Conservation (phyloP, 1,140 invertebrate genomes). For the Drosophila kikkawai region DNA sequence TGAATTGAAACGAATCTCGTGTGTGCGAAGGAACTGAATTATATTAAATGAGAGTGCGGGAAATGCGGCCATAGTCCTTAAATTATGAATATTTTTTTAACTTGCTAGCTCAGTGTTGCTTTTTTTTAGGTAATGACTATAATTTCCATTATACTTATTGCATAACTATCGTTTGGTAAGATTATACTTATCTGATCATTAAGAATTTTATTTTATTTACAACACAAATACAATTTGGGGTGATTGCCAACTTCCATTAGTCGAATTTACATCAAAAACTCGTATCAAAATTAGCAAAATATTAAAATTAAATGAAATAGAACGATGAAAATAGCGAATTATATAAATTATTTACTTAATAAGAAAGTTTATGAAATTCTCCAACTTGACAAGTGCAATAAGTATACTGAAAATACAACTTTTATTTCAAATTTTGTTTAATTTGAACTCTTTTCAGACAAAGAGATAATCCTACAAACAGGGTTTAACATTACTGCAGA, state of each 20-base stretch:
- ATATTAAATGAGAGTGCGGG: not conserved
- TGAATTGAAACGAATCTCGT: slow-evolving; percentile 25
- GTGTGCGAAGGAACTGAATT: slow-evolving; percentile 33
- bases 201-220: too few relatives aligned
- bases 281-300: not conserved
- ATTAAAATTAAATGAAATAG: not conserved
- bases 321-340: not conserved
- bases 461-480: too few relatives aligned
- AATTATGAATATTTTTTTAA: not conserved
- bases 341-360: not conserved
- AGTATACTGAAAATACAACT: not conserved
- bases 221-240: too few relatives aligned
- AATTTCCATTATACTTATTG: not conserved
- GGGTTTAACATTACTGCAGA: not conserved
- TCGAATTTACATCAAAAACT: not conserved
- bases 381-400: not conserved
- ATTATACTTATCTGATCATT: too few relatives aligned
- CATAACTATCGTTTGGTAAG: too few relatives aligned
- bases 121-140: not conserved
- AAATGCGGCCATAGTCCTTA: not conserved
- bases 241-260: not conserved
- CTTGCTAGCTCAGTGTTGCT: not conserved
- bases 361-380: not conserved
- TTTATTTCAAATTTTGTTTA: too few relatives aligned
- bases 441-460: not conserved